Base-by-base conservation (phyloP, 2,113 vertebrate species). In the pig (Sus scrofa) region DNA sequence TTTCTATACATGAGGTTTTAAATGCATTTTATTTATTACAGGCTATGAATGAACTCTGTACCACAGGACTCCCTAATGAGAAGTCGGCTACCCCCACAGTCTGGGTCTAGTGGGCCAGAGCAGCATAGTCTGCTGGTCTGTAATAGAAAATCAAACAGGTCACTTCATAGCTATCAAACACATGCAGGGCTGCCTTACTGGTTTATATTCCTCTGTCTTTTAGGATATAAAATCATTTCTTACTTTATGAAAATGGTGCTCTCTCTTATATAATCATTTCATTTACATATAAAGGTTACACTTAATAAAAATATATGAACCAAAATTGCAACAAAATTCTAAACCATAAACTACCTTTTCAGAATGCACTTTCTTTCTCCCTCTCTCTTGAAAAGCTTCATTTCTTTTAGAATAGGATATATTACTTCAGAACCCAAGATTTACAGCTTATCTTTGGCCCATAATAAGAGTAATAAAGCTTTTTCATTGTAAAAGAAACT, bases 231-330 rank as follows among this genome's bases (percentile, higher is more conserved):
- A 98, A 98, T 95, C 89, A 97, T 95, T 97, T 97, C 97, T 98
- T 97, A 92, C 91, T 98, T 98, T 98, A 98, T 97, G 97, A 98
- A 98, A 98, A 98, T 96, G 98, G 86, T 97, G 89, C 77, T 98
- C 97, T 95, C 93, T 97, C 93, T 98, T 98, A 98, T 95, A 98
- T 97, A 98, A 98, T 98, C 20, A 98, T 97, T 98, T 98, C 98
- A 98, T 98, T 98, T 98, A 98, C 93, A 98, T 98, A 98, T 96
- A 98, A 98, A 98, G 81, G 89, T 96, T 98, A 97, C 85, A 97
- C 91, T 98, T 98, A 98, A 97, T 98, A 98, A 98, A 98, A 98
- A 98, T 98, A 98, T 98, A 98, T 97, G 98, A 98, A 96, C 97
- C 97, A 97, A 98, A 98, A 97, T 98, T 96, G 96, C 90, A 97